Percentiles rank a stretch among this genome's conserved stretches.
Evolutionary conservation across 1,140 invertebrate species (phyloP).

Genomic region (Lepidurus couesii): DNA sequence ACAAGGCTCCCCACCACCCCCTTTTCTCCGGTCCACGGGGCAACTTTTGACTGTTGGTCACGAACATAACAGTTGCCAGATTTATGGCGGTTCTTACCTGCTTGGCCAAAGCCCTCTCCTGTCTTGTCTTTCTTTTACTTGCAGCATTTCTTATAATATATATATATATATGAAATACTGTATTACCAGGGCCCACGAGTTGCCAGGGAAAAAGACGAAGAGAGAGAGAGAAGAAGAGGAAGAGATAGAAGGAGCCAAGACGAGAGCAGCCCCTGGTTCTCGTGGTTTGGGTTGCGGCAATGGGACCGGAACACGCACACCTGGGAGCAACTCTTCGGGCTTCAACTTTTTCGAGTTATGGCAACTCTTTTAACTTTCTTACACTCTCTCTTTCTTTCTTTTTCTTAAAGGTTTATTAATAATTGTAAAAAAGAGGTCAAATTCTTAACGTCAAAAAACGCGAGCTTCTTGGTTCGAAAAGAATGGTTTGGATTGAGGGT

Average conservation of each 20-base stretch:
- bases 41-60: slow-evolving; percentile 22
- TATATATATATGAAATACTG: slow-evolving; percentile 16
- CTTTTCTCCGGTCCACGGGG: slow-evolving; percentile 6
- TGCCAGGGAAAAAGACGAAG: background rate
- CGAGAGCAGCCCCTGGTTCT: background rate
- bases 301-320: slow-evolving; percentile 13
- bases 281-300: slow-evolving; percentile 16
- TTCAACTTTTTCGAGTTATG: slow-evolving; percentile 16
- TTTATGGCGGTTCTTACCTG: slow-evolving; percentile 18
- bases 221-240: background rate
- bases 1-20: background rate
- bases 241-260: background rate
- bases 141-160: slow-evolving; percentile 20
- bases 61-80: slow-evolving; percentile 17
- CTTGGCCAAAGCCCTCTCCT: slow-evolving; percentile 7
- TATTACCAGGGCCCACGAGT: background rate
- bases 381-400: background rate
- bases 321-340: slow-evolving; percentile 7
- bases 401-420: background rate
- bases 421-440: no score
- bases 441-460: no score
- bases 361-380: slow-evolving; percentile 15
- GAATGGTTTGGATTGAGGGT: no score
- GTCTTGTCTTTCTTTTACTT: slow-evolving; percentile 22
- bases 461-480: no score